Conservation (phyloP, 2,113 vertebrate genomes). For the Macroglossus sobrinus region DNA sequence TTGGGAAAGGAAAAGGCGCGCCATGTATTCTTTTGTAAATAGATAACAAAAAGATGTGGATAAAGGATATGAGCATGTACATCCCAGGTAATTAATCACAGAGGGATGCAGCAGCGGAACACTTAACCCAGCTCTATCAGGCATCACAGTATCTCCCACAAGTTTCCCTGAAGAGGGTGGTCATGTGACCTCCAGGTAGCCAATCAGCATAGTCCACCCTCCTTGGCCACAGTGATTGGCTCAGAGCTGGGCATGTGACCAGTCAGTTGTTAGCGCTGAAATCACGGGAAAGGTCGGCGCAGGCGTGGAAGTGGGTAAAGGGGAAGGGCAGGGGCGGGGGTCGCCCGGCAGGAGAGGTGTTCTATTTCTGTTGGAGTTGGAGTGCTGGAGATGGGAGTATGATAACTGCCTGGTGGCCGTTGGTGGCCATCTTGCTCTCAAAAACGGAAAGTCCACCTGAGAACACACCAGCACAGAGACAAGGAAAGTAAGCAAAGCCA, state of each 20-base stretch:
- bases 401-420: background rate
- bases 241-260: too few species aligned
- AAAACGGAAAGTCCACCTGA: background rate
- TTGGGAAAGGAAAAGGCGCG: too few species aligned
- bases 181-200: background rate
- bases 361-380: background rate
- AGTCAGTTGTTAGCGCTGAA: background rate
- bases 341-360: too few species aligned
- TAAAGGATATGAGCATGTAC: too few species aligned
- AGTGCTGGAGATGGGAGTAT: background rate
- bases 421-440: background rate
- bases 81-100: too few species aligned
- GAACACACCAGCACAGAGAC: background rate
- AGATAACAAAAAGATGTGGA: too few species aligned
- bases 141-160: background rate
- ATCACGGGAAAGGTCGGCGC: background rate
- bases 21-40: too few species aligned
- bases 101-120: background rate
- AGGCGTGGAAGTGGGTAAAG: too few species aligned
- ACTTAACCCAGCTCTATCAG: background rate
- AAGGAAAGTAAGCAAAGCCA: background rate
- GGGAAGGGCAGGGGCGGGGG: too few species aligned
- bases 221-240: too few species aligned
- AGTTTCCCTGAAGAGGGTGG: background rate
- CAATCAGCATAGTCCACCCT: background rate